Conservation (phyloP, 2,113 vertebrate genomes). For the Melanostigma gelatinosum region DNA sequence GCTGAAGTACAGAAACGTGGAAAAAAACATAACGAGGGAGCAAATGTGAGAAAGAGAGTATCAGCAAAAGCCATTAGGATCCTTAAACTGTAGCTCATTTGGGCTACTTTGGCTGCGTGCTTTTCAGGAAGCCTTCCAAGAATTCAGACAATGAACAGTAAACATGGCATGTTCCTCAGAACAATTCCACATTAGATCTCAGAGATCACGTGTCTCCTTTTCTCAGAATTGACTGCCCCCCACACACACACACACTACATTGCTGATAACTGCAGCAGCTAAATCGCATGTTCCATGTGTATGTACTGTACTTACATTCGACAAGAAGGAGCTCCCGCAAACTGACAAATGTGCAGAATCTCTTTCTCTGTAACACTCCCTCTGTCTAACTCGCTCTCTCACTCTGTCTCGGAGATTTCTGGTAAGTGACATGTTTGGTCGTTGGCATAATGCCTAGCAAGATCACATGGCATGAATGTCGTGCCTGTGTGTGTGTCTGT, state of each 20-base stretch:
- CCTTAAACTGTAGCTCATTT: conserved; percentile 58
- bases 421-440: conserved; percentile 85
- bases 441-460: conserved; percentile 84
- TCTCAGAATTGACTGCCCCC: conserved; percentile 55
- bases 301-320: conserved; percentile 73
- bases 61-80: conserved; percentile 51
- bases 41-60: conserved; percentile 34
- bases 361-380: conserved; percentile 27
- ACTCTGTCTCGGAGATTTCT: conserved; percentile 80
- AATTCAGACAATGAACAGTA: conserved; percentile 81
- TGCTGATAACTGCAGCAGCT: conserved; percentile 63
- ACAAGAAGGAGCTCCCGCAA: conserved; percentile 70
- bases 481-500: conserved; percentile 67
- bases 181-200: conserved; percentile 79
- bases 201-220: conserved; percentile 61
- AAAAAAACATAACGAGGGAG: not conserved
- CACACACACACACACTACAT: conserved; percentile 10
- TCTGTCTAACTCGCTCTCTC: conserved; percentile 52
- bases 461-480: conserved; percentile 85
- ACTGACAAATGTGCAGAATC: conserved; percentile 72
- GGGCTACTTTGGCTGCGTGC: conserved; percentile 57
- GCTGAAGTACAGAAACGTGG: conserved; percentile 17
- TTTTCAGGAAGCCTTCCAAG: conserved; percentile 80
- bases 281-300: conserved; percentile 65
- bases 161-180: conserved; percentile 79